These are phyloP conservation scores for Shinisaurus crocodilurus DNA, from an alignment of 2,113 vertebrate genomes.

Conservation along the genomic window DNA sequence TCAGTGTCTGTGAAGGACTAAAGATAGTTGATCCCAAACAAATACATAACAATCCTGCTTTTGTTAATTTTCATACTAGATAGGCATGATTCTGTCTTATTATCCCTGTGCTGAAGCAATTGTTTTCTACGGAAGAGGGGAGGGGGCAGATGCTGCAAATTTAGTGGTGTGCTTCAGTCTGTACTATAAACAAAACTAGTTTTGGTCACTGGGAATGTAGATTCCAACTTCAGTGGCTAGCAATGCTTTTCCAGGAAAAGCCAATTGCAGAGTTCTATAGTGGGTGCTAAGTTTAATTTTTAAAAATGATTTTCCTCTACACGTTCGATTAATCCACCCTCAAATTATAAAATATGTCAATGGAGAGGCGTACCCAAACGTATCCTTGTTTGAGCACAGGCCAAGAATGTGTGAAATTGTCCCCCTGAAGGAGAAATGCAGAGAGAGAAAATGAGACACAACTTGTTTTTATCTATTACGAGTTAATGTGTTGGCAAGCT, in stretches of 20 bases:
- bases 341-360: conserved; percentile 21
- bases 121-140: background rate
- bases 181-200: background rate
- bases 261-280: background rate
- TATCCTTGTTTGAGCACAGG: conserved; percentile 7
- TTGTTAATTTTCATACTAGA: background rate
- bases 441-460: background rate
- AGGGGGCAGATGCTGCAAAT: background rate
- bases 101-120: background rate
- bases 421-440: conserved; percentile 18
- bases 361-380: conserved; percentile 15
- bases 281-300: conserved; percentile 24
- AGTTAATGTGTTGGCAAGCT: conserved; percentile 9
- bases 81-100: conserved; percentile 1
- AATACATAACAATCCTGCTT: background rate
- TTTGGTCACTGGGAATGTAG: background rate
- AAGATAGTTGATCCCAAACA: background rate
- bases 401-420: conserved; percentile 26
- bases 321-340: conserved; percentile 9
- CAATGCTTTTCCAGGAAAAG: background rate
- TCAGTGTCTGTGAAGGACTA: background rate
- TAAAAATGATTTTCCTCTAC: conserved; percentile 36
- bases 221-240: background rate
- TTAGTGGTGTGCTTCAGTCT: background rate
- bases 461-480: conserved; percentile 25